Evolutionary conservation across 1,140 invertebrate genomes (phyloP).

Genomic region (Oryctes rhinoceros): DNA sequence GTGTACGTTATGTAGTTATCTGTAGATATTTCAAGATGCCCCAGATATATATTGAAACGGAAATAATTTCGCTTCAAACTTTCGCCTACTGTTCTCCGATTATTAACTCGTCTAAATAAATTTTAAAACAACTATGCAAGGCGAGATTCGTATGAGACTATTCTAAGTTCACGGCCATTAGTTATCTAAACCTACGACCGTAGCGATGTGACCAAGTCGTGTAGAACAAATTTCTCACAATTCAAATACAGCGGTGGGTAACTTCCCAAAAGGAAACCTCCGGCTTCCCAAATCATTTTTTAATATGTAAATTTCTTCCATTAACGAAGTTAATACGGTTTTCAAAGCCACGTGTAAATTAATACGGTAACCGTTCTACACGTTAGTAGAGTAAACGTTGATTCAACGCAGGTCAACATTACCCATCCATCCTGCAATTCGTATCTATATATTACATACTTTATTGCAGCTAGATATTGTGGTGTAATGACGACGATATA

Average conservation of each 20-base stretch:
- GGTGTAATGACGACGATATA: too few species aligned
- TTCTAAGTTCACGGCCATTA: not conserved
- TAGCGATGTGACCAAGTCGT: not conserved
- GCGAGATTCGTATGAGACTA: not conserved
- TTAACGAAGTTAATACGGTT: not conserved
- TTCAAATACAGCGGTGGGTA: not conserved
- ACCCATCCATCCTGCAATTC: not conserved
- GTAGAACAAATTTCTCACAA: conserved; percentile 8
- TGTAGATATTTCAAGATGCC: too few species aligned
- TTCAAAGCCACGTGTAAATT: not conserved
- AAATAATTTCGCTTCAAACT: too few species aligned
- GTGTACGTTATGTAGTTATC: too few species aligned
- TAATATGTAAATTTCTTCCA: conserved; percentile 22
- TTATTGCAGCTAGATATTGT: too few species aligned
- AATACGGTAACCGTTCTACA: not conserved
- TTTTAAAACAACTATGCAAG: not conserved
- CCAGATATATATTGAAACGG: too few species aligned
- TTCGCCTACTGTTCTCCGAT: too few species aligned
- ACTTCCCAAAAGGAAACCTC: not conserved
- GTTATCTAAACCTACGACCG: conserved; percentile 5
- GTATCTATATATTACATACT: not conserved
- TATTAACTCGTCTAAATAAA: too few species aligned
- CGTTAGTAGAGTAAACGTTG: not conserved
- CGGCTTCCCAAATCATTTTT: conserved; percentile 5
- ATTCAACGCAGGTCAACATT: not conserved